These are phyloP conservation scores for Sebastes trivittatus DNA, from an alignment of 2,797 vertebrate genomes.

Conservation along the genomic window DNA sequence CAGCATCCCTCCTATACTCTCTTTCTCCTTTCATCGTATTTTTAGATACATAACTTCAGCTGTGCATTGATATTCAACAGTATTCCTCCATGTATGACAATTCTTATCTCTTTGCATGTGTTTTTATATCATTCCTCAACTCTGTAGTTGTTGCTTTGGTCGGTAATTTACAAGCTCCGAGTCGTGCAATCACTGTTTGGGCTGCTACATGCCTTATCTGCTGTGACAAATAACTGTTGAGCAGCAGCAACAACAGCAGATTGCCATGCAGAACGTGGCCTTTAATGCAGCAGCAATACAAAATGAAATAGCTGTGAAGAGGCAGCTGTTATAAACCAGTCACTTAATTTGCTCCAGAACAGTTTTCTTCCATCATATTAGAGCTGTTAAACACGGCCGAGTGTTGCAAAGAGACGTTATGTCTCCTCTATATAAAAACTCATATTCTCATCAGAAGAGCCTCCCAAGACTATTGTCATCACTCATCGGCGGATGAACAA, in stretches of 20 bases:
- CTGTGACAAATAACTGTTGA: slow-evolving; percentile 72
- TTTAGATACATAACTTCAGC: slow-evolving; percentile 37
- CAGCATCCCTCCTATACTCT: slow-evolving; percentile 7
- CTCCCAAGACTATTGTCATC: slow-evolving; percentile 67
- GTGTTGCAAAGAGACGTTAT: slow-evolving; percentile 47
- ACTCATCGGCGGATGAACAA: slow-evolving; percentile 68
- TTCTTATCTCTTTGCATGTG: slow-evolving; percentile 38
- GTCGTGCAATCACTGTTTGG: slow-evolving; percentile 57
- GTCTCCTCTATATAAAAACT: slow-evolving; percentile 64
- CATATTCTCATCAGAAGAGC: slow-evolving; percentile 67
- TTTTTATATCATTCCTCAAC: slow-evolving; percentile 24
- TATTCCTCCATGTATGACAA: slow-evolving; percentile 23
- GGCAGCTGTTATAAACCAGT: slow-evolving; percentile 70
- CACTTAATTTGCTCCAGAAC: slow-evolving; percentile 73
- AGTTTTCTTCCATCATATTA: slow-evolving; percentile 74
- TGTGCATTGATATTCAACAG: slow-evolving; percentile 26
- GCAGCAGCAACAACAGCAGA: slow-evolving; percentile 58
- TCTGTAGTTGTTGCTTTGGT: slow-evolving; percentile 35
- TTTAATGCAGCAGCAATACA: slow-evolving; percentile 57
- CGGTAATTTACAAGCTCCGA: slow-evolving; percentile 56
- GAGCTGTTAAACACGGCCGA: slow-evolving; percentile 67
- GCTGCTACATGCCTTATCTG: slow-evolving; percentile 59
- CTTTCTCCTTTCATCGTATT: slow-evolving; percentile 46
- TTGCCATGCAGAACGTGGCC: slow-evolving; percentile 68
- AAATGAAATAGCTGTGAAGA: slow-evolving; percentile 71